Evolutionary conservation across 2,888 invertebrate genomes (phyloP), one percentile per base, ranked within the genome.

Genomic region (Archips crataeganus): DNA sequence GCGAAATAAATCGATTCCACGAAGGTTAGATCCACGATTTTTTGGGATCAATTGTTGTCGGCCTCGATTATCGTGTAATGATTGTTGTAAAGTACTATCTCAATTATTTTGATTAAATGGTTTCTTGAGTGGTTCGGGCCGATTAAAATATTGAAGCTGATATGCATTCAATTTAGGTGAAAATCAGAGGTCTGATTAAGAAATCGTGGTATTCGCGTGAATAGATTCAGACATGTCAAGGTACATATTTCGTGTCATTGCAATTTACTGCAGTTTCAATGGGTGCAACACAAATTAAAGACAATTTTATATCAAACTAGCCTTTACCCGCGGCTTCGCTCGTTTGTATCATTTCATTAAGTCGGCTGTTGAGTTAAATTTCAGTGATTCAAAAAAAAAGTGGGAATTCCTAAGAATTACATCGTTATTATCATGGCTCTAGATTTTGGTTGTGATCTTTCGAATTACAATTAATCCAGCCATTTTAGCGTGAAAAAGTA

Each of bases 11-110:
- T 70, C 64, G 60, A 65, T 74, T 54, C 15, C 51, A 54, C 34
- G 45, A 65, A 69, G 69, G 74, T 68, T 3, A 54, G 62, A 23
- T 69, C n/a, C 51, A 66, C 69, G 59, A 64, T 49, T 73, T 72
- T 57, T 73, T 69, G 51, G 68, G 39, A 45, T 70, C 65, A 68
- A 65, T 60, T 51, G 60, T 61, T 47, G 59, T 13, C 34, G 73
- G 60, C 74, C 74, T 74, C 74, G 69, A 67, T 67, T 64, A 69
- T 36, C 60, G 57, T 34, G 42, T 59, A 62, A 59, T 11, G 42
- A 69, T 62, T 49, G 67, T 70, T 61, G 51, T 51, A 61, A 67
- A 72, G 51, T 57, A 45, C 54, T 36, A 59, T 64, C 65, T 65
- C 59, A 60, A 65, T 74, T 69, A 65, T 54, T 60, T 45, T 54